Evolutionary conservation across 1,140 invertebrate genomes (phyloP).

Genomic region (Zaprionus kolodkinae): DNA sequence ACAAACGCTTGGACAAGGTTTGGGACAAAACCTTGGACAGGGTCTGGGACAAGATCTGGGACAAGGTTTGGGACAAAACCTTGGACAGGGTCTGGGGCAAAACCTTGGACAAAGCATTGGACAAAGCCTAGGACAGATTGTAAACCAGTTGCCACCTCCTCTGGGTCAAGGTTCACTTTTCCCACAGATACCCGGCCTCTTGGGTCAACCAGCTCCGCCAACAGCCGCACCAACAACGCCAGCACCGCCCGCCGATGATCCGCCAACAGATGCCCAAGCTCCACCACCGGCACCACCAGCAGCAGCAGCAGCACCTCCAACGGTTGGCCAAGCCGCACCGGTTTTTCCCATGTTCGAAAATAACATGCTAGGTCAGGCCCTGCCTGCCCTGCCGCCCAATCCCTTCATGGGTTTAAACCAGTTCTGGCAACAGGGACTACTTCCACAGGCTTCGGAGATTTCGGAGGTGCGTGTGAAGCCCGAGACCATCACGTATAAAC

Average conservation of each 20-base stretch:
- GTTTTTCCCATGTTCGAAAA: conserved; percentile 24
- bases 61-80: neutral
- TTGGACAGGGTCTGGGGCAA: neutral
- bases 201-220: neutral
- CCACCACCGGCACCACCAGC: conserved; percentile 7
- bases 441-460: conserved; percentile 64
- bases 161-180: neutral
- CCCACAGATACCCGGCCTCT: neutral
- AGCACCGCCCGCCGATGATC: conserved; percentile 2
- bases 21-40: neutral
- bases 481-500: conserved; percentile 25
- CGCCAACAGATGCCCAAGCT: conserved; percentile 2
- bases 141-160: neutral
- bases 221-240: neutral
- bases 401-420: conserved; percentile 47
- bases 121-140: conserved; percentile 1
- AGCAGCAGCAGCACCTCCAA: neutral
- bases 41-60: neutral
- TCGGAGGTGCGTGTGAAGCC: conserved; percentile 74
- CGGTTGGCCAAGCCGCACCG: conserved; percentile 20
- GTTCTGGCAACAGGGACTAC: conserved; percentile 32
- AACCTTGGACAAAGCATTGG: neutral
- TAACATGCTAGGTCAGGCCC: conserved; percentile 38
- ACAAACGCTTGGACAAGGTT: neutral
- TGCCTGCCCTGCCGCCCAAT: neutral